Evolutionary conservation across 2,888 invertebrate species (phyloP), one percentile per base, ranked within the genome.

Genomic region (Agriopis marginaria): DNA sequence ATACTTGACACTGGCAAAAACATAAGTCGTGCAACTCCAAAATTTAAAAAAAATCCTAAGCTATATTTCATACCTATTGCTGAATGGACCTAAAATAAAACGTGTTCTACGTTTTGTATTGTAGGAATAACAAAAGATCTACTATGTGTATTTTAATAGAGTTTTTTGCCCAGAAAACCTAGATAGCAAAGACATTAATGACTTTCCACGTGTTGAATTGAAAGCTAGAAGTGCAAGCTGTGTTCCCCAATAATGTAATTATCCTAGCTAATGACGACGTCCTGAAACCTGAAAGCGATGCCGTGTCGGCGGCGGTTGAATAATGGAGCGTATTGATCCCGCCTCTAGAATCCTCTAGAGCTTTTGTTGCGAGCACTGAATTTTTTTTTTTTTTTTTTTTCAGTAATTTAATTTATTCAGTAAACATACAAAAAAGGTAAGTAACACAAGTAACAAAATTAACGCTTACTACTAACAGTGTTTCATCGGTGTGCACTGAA

Each of bases 291-390:
- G 62, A 66, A 63, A 79, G 73, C 74, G 73, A 73, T 71, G 74
- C 70, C 70, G 74, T 59, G 53, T 58, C 42, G 55, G 69, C 65
- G 63, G 63, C 59, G 32, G 32, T 32, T 76, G 71, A 77, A 75
- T 68, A 79, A 66, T 73, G 63, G 53, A 66, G 50, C 45, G 64
- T 75, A 77, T 70, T 71, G 68, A 61, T 40, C 53, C 50, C 51
- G 32, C 6, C 12, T 59, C 65, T 63, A 47, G 58, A 64, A 69
- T 12, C 32, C 32, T 45, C 45, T 49, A 56, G 40, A 32, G 45
- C 53, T 53, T 55, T 58, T 53, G 44, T 65, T 12, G 3, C 44
- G 32, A 55, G 12, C 17, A 40, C 5, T 14, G 23, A 12, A 10
- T 7, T 39, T 39, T 23, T 10, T 53, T 23, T 3, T 3, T 32